Conservation (phyloP, 1,140 invertebrate species). For the Linepithema humile region DNA sequence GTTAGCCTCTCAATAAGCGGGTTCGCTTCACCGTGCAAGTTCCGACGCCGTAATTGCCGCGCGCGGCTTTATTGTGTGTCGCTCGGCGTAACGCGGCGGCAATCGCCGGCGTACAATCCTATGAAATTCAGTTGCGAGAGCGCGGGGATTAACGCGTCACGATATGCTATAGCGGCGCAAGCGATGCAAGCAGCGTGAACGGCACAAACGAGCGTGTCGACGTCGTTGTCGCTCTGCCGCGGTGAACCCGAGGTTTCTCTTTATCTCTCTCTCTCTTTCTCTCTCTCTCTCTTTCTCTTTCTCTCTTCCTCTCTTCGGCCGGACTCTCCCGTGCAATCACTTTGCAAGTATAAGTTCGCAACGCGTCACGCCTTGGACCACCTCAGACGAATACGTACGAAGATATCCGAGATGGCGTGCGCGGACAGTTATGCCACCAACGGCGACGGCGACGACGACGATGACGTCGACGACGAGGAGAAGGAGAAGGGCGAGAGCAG, state of each 20-base stretch:
- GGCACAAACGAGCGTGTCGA: conserved; percentile 49
- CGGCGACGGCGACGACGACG: not conserved
- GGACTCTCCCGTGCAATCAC: conserved; percentile 54
- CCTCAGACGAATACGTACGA: conserved; percentile 57
- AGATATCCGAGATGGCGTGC: conserved; percentile 51
- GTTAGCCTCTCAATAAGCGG: conserved; percentile 67
- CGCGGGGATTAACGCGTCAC: conserved; percentile 59
- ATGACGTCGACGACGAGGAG: not conserved
- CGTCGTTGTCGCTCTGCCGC: not conserved
- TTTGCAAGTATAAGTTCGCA: conserved; percentile 68
- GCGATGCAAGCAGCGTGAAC: conserved; percentile 25
- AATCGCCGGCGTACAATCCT: conserved; percentile 61
- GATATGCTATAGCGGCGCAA: not conserved
- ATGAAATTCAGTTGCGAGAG: conserved; percentile 62
- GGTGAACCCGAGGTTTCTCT: not conserved
- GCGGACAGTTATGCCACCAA: conserved; percentile 26
- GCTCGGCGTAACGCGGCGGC: not conserved
- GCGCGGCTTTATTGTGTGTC: conserved; percentile 62
- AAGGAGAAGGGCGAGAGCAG: not conserved
- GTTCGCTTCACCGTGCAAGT: conserved; percentile 63
- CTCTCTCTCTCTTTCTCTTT: no score
- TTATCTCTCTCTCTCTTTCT: no score
- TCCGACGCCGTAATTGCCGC: conserved; percentile 61
- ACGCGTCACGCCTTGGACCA: conserved; percentile 42
- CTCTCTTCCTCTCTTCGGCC: not conserved